Conservation (phyloP, 2,797 vertebrate genomes). For the Malacoraja senta region DNA sequence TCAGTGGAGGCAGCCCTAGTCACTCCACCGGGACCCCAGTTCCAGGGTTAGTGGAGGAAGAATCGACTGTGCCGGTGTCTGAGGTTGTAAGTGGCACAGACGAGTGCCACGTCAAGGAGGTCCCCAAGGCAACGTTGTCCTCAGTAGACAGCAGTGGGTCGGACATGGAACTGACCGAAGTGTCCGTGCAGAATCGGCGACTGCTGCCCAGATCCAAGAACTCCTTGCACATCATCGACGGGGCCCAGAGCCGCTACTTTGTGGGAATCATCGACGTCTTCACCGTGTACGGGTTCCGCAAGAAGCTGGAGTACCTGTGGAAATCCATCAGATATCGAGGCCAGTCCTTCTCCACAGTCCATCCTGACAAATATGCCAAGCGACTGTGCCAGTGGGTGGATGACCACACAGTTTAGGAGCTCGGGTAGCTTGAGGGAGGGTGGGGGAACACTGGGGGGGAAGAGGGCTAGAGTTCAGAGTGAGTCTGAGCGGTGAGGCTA, state of each 20-base stretch:
- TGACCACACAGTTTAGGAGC: slow-evolving; percentile 47
- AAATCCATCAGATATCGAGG: slow-evolving; percentile 69
- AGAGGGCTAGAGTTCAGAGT: neutral
- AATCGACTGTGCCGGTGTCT: slow-evolving; percentile 41
- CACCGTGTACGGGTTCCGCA: slow-evolving; percentile 71
- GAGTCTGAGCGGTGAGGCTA: neutral
- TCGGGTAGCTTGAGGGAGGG: neutral
- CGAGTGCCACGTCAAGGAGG: slow-evolving; percentile 38
- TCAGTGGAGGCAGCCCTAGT: slow-evolving; percentile 49
- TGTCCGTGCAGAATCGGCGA: slow-evolving; percentile 64
- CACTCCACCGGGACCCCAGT: slow-evolving; percentile 44
- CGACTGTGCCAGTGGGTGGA: slow-evolving; percentile 55
- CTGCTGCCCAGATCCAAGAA: slow-evolving; percentile 68
- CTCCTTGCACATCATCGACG: slow-evolving; percentile 73
- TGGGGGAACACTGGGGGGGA: accelerated
- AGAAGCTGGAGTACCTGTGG: slow-evolving; percentile 73
- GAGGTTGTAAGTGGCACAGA: slow-evolving; percentile 45
- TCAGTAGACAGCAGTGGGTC: too few species aligned
- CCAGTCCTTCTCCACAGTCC: slow-evolving; percentile 73
- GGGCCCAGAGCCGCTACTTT: slow-evolving; percentile 74
- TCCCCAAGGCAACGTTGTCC: neutral
- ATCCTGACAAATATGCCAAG: slow-evolving; percentile 55
- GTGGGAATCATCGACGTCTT: slow-evolving; percentile 80
- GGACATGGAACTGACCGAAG: slow-evolving; percentile 46
- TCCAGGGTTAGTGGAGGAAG: slow-evolving; percentile 58